phyloP scores from a whole-genome alignment of 2,797 vertebrate genomes.

The Chelon labrosus region DNA sequence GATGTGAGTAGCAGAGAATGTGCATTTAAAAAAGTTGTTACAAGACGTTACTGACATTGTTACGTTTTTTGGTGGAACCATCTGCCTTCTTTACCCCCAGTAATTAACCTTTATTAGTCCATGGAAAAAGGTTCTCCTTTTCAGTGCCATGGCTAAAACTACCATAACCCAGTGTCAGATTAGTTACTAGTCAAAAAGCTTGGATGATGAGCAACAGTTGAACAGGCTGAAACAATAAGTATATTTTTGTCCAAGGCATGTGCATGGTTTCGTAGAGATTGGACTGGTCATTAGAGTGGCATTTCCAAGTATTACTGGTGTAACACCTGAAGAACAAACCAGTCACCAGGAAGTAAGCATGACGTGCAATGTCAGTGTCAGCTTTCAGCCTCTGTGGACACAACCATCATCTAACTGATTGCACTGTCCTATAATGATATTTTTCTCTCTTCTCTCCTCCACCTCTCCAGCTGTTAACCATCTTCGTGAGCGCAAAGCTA shows the following conservation, averaged over 20 bases:
- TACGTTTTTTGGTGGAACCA: too few species aligned
- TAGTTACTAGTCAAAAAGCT: not conserved
- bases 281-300: not conserved
- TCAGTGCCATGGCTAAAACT: not conserved
- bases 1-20: constrained; percentile 89
- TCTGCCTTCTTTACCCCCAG: too few species aligned
- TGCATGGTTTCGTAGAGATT: not conserved
- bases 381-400: not conserved
- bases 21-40: not conserved
- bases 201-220: not conserved
- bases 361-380: not conserved
- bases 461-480: constrained; percentile 93
- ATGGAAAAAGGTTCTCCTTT: too few species aligned
- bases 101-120: too few species aligned
- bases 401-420: not conserved
- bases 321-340: not conserved
- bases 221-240: constrained; percentile 2
- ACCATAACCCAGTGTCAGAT: not conserved
- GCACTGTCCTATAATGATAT: not conserved
- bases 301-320: not conserved
- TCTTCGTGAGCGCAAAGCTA: constrained; percentile 98
- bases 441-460: constrained; percentile 20
- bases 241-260: not conserved
- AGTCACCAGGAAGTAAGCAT: not conserved
- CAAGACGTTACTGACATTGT: too few species aligned